phyloP scores from a whole-genome alignment of 2,888 invertebrate species.

The Megaustenia siamemsis region DNA sequence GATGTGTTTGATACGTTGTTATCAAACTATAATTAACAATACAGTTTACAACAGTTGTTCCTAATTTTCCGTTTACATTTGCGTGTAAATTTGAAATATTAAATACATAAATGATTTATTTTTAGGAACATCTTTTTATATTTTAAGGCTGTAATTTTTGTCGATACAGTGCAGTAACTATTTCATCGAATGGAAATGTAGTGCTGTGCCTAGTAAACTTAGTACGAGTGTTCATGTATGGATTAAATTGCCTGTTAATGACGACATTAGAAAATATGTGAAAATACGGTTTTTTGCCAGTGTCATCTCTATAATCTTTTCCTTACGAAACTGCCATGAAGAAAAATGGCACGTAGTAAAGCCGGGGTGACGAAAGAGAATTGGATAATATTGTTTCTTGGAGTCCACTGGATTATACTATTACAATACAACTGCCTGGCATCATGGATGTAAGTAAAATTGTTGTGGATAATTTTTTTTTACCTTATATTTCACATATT shows the following conservation, averaged over 20 bases:
- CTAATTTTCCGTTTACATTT: background rate
- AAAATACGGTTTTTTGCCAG: background rate
- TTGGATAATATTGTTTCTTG: slow-evolving; percentile 31
- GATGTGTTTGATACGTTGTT: background rate
- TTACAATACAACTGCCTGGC: slow-evolving; percentile 28
- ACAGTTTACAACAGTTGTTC: background rate
- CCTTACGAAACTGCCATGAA: slow-evolving; percentile 30
- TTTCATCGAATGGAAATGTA: background rate
- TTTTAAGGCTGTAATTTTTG: background rate
- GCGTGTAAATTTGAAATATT: background rate
- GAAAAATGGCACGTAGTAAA: slow-evolving; percentile 37
- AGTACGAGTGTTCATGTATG: background rate
- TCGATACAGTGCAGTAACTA: background rate
- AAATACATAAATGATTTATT: background rate
- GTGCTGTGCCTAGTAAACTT: background rate
- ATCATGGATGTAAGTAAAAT: slow-evolving; percentile 46
- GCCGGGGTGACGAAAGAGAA: slow-evolving; percentile 15
- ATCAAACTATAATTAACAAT: background rate
- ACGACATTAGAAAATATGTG: background rate
- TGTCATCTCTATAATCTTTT: background rate
- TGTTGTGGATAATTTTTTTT: no score
- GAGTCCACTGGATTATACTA: slow-evolving; percentile 33
- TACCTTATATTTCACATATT: no score
- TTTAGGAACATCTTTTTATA: background rate
- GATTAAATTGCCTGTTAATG: background rate